phyloP scores from a whole-genome alignment of 2,888 invertebrate species.

The Phasia obesa region DNA sequence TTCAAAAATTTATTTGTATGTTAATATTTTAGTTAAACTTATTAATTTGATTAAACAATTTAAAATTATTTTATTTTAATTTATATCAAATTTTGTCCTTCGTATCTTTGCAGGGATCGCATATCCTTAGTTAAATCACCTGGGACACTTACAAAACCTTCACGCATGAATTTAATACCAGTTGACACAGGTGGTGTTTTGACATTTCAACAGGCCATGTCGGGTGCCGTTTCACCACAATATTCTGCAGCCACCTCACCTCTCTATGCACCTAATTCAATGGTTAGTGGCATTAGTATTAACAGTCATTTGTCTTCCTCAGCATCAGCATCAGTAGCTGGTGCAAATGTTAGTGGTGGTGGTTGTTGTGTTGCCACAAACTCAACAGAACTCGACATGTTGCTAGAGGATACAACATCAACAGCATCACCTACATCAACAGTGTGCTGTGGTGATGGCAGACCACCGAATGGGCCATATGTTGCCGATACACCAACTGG shows the following conservation, averaged over 20 bases:
- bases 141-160: conserved; percentile 71
- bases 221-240: conserved; percentile 81
- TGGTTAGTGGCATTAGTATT: conserved; percentile 53
- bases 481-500: conserved; percentile 67
- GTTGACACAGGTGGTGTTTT: conserved; percentile 78
- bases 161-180: conserved; percentile 72
- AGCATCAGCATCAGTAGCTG: conserved; percentile 37
- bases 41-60: neutral
- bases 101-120: conserved; percentile 76
- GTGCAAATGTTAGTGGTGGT: conserved; percentile 10
- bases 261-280: conserved; percentile 69
- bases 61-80: neutral
- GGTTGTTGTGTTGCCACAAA: conserved; percentile 44
- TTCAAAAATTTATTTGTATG: no score
- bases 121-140: conserved; percentile 78
- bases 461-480: conserved; percentile 64
- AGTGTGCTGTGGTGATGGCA: conserved; percentile 61
- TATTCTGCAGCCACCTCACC: conserved; percentile 74
- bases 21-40: no score
- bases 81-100: neutral
- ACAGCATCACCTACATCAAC: conserved; percentile 69
- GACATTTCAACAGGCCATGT: conserved; percentile 81
- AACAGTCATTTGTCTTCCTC: conserved; percentile 56
- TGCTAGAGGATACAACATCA: conserved; percentile 73
- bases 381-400: conserved; percentile 70